A percentile compares a stretch with the other conserved stretches of the same genome.
phyloP scores from a whole-genome alignment of 2,113 vertebrate genomes.

The Scytalopus superciliaris region DNA sequence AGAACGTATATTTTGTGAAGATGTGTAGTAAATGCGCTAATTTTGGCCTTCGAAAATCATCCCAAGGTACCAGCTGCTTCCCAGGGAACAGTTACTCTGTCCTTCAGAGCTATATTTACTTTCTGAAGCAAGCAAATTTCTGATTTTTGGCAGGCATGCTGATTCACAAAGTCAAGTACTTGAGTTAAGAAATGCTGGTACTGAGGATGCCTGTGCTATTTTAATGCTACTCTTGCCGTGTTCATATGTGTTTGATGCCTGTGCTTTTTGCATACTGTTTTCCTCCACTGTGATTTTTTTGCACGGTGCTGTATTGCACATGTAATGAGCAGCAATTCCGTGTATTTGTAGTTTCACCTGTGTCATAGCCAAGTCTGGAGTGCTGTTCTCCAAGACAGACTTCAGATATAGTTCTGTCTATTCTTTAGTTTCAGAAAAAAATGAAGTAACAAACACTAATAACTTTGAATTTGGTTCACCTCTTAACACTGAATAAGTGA shows the following conservation, averaged over 20 bases:
- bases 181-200: neutral
- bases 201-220: neutral
- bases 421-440: neutral
- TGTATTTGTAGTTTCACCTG: neutral
- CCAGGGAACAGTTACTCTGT: neutral
- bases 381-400: neutral
- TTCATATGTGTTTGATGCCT: neutral
- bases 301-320: neutral
- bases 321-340: neutral
- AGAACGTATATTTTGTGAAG: neutral
- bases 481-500: neutral
- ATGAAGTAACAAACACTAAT: neutral
- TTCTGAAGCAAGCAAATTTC: neutral
- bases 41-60: neutral
- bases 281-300: neutral
- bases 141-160: neutral
- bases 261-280: rapidly evolving
- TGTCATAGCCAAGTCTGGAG: neutral
- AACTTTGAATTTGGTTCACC: neutral
- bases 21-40: neutral
- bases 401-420: neutral
- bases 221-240: neutral
- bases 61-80: neutral
- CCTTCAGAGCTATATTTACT: neutral
- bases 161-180: neutral